phyloP scores from a whole-genome alignment of 1,140 invertebrate genomes.

The Battus philenor region DNA sequence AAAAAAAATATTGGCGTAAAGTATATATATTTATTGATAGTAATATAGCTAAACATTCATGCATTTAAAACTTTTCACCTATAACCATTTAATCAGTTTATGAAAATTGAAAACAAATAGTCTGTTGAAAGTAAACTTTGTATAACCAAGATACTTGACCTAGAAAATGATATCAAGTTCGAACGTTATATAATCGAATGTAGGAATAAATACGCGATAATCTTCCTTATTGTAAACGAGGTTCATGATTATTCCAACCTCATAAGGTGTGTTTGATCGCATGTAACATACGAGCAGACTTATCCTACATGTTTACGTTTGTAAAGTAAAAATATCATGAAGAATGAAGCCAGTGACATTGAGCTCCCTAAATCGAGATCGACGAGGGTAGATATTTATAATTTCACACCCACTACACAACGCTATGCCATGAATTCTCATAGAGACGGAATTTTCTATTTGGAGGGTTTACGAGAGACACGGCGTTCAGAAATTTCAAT shows the following conservation, averaged over 20 bases:
- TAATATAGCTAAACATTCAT: too few relatives aligned
- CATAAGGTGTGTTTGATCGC: constrained; percentile 2
- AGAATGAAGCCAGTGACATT: constrained; percentile 51
- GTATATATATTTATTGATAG: too few relatives aligned
- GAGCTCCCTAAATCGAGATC: constrained; percentile 46
- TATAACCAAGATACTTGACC: constrained; percentile 5
- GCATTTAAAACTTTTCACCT: too few relatives aligned
- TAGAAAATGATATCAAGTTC: constrained; percentile 1
- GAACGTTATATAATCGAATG: constrained; percentile 8
- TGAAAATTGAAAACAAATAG: too few relatives aligned
- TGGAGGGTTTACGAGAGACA: constrained; percentile 29
- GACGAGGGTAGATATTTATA: constrained; percentile 63
- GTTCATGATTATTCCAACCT: constrained; percentile 3
- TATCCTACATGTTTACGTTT: constrained; percentile 17
- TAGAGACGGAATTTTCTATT: constrained; percentile 41
- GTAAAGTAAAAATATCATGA: constrained; percentile 39
- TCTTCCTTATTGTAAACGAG: not conserved
- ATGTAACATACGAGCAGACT: constrained; percentile 9
- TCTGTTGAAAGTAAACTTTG: too few relatives aligned
- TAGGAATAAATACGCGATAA: constrained; percentile 2
- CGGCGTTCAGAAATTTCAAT: constrained; percentile 22
- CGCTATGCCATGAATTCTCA: constrained; percentile 34
- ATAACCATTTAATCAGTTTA: too few relatives aligned
- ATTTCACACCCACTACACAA: constrained; percentile 39
- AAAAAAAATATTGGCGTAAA: not conserved